A percentile compares a stretch with the other conserved stretches of the same genome.
phyloP scores from a whole-genome alignment of 2,888 invertebrate species.

The Arrhopalites spinosus region DNA sequence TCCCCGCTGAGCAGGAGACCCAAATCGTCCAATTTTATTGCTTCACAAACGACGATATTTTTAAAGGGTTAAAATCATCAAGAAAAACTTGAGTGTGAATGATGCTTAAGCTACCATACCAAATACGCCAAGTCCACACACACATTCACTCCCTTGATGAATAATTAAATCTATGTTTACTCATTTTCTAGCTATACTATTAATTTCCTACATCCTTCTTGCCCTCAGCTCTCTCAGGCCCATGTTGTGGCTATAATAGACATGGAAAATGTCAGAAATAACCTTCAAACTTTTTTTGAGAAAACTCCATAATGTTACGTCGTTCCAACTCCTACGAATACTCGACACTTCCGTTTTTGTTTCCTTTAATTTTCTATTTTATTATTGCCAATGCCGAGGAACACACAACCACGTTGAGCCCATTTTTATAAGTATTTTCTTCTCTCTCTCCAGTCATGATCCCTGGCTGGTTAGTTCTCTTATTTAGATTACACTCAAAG shows the following conservation, averaged over 20 bases:
- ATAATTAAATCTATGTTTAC: constrained; percentile 24
- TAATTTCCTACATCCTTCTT: no score
- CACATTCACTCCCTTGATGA: not conserved
- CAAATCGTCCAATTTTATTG: no score
- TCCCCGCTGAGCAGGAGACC: no score
- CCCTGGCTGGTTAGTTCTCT: not conserved
- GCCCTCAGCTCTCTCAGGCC: not conserved
- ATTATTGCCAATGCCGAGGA: not conserved
- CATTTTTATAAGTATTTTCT: not conserved
- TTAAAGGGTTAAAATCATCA: no score
- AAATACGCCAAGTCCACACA: constrained; percentile 9
- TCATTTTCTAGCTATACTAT: not conserved
- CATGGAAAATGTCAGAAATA: not conserved
- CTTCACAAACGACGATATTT: no score
- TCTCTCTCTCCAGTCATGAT: not conserved
- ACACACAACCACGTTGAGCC: not conserved
- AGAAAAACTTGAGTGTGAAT: no score
- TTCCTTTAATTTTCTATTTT: constrained; percentile 32
- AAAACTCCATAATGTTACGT: not conserved
- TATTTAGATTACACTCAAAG: not conserved
- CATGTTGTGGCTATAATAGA: not conserved
- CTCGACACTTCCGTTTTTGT: constrained; percentile 29
- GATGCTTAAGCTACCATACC: no score
- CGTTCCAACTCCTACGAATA: not conserved
- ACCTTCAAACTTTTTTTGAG: not conserved